Evolutionary conservation across 2,113 vertebrate species (phyloP).

Genomic region (Brachypodius melanocephalos): DNA sequence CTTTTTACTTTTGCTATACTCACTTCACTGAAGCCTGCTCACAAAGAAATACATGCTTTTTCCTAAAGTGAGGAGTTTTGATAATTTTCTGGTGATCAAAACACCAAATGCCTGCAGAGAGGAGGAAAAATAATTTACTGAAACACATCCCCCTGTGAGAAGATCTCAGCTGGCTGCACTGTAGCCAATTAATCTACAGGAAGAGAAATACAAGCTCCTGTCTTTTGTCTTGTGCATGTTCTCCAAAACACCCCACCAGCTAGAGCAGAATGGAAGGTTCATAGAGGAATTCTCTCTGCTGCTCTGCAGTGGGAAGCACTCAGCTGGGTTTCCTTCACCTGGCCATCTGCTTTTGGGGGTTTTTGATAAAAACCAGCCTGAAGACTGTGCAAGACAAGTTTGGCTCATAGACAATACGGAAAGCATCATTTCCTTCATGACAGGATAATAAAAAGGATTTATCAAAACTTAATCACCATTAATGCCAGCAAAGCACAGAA

Average conservation of each 20-base stretch:
- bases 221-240: background rate
- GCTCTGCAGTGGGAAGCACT: background rate
- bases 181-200: background rate
- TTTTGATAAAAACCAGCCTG: background rate
- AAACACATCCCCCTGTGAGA: background rate
- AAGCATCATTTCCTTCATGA: background rate
- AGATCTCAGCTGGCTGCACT: background rate
- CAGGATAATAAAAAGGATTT: background rate
- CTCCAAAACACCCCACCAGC: background rate
- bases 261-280: background rate
- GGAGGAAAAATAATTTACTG: background rate
- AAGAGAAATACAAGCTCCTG: background rate
- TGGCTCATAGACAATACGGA: background rate
- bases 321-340: background rate
- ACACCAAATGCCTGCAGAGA: background rate
- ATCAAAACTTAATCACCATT: background rate
- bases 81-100: background rate
- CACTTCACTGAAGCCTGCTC: background rate
- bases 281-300: background rate
- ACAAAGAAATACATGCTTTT: background rate
- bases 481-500: background rate
- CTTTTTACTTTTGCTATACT: background rate
- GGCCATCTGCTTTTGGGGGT: background rate
- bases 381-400: background rate
- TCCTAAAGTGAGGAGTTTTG: background rate